Conservation (phyloP, 2,888 invertebrate species). For the Actias luna region DNA sequence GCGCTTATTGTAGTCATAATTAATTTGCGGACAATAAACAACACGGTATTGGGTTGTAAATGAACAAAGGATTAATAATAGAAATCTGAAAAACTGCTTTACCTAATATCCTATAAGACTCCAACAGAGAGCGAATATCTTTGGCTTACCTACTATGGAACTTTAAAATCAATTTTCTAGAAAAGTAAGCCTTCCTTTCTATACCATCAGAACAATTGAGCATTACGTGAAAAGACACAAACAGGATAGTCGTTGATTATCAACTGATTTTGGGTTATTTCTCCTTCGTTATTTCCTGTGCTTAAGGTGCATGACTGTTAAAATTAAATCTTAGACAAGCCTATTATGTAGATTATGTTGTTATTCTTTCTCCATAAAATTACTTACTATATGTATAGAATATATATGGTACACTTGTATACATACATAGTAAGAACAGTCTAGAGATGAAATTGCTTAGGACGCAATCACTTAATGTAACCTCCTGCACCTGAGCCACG, state of each 20-base stretch:
- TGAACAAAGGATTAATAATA: not conserved
- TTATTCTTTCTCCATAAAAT: not conserved
- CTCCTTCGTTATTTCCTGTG: too few relatives aligned
- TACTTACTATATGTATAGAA: not conserved
- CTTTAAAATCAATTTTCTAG: too few relatives aligned
- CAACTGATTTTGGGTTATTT: too few relatives aligned
- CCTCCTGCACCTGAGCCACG: not conserved
- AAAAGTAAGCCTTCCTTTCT: too few relatives aligned
- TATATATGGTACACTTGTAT: not conserved
- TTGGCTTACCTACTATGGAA: too few relatives aligned
- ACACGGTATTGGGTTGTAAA: not conserved
- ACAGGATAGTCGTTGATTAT: too few relatives aligned
- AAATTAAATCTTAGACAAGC: too few relatives aligned
- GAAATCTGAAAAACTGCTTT: not conserved
- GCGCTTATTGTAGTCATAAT: too few relatives aligned
- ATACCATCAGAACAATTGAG: too few relatives aligned
- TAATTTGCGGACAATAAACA: not conserved
- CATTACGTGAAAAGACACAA: too few relatives aligned
- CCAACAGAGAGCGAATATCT: not conserved
- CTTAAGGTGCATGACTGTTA: too few relatives aligned
- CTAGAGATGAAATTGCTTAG: not conserved
- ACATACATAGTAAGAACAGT: not conserved
- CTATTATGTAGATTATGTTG: too few relatives aligned
- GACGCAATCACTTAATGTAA: constrained; percentile 11
- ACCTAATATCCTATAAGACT: not conserved